phyloP scores from a whole-genome alignment of 2,888 invertebrate genomes.

The Megamerina dolium region DNA sequence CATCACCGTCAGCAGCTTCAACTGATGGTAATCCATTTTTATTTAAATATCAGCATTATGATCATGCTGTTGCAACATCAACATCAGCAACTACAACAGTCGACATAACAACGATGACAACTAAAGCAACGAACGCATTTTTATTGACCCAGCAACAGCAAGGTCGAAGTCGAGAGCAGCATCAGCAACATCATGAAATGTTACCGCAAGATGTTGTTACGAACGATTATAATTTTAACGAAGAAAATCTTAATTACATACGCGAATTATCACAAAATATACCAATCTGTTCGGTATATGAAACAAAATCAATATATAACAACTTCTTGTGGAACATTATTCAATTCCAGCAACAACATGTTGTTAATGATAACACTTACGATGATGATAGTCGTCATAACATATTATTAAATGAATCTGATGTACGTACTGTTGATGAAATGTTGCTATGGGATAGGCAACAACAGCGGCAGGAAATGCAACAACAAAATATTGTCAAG shows the following conservation, averaged over 20 bases:
- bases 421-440: constrained; percentile 34
- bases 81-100: not conserved
- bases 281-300: constrained; percentile 48
- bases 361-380: too few relatives aligned
- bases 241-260: constrained; percentile 48
- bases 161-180: too few relatives aligned
- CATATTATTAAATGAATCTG: constrained; percentile 26
- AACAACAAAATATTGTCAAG: not conserved
- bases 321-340: too few relatives aligned
- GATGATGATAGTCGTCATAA: too few relatives aligned
- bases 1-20: not conserved
- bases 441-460: constrained; percentile 38
- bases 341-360: not conserved
- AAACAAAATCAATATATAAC: constrained; percentile 48
- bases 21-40: not conserved
- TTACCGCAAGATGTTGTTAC: not conserved
- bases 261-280: constrained; percentile 47
- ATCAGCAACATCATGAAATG: too few relatives aligned
- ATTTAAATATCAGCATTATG: too few relatives aligned
- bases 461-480: constrained; percentile 12
- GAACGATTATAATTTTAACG: constrained; percentile 37
- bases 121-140: too few relatives aligned
- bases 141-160: too few relatives aligned
- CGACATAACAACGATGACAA: not conserved
- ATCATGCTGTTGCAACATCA: not conserved